Evolutionary conservation across 2,888 invertebrate genomes (phyloP).

Genomic region (Caenorhabditis drosophilae): DNA sequence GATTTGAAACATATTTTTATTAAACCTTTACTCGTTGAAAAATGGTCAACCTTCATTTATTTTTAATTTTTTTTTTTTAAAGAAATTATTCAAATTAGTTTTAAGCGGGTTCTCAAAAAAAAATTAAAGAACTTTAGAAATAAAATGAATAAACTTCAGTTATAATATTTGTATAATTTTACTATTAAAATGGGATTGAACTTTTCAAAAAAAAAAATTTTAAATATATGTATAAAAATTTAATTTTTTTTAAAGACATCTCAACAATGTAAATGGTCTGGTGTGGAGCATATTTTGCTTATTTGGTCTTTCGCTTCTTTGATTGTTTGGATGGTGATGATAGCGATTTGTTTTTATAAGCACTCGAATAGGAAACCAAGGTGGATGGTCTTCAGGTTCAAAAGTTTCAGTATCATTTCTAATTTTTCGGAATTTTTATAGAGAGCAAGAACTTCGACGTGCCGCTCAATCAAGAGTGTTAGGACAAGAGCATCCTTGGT

Average conservation of each 20-base stretch:
- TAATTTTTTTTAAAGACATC: not conserved
- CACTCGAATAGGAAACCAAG: slow-evolving; percentile 32
- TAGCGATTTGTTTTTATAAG: slow-evolving; percentile 38
- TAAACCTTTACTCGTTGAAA: too few species aligned
- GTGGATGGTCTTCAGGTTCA: slow-evolving; percentile 42
- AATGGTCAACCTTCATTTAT: too few species aligned
- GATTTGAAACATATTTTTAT: too few species aligned
- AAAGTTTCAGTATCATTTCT: not conserved
- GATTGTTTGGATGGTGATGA: slow-evolving; percentile 44
- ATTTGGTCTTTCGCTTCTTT: slow-evolving; percentile 51
- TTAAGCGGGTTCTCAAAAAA: too few species aligned
- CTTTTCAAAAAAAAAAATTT: too few species aligned
- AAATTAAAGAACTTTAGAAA: too few species aligned
- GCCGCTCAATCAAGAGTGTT: slow-evolving; percentile 33
- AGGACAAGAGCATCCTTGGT: slow-evolving; percentile 48
- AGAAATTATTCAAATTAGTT: too few species aligned
- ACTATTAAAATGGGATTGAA: too few species aligned
- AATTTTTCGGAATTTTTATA: slow-evolving; percentile 11
- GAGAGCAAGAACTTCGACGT: slow-evolving; percentile 34
- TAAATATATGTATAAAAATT: too few species aligned
- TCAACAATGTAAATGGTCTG: slow-evolving; percentile 41
- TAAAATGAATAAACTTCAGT: too few species aligned
- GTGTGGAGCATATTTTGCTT: slow-evolving; percentile 45
- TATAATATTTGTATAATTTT: too few species aligned
- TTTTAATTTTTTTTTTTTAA: too few species aligned